These are phyloP conservation scores for Micrasema minimum DNA, from an alignment of 1,140 invertebrate genomes.

Conservation along the genomic window DNA sequence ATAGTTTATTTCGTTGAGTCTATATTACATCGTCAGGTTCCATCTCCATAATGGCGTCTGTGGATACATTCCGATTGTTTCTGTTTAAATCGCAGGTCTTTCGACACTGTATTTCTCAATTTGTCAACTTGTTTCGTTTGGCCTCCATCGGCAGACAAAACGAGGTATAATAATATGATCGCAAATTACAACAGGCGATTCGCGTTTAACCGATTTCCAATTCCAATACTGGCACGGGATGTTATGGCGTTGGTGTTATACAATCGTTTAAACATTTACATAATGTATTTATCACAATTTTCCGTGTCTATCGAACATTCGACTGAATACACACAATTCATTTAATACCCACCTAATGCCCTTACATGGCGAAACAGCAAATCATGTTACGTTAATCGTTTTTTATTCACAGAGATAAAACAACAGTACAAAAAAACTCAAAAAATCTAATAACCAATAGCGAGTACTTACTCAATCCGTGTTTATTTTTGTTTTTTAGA, in stretches of 20 bases:
- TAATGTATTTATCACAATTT: neutral
- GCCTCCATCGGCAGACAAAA: neutral
- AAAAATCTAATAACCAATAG: too few species aligned
- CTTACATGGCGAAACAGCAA: neutral
- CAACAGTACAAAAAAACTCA: too few species aligned
- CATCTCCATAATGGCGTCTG: neutral
- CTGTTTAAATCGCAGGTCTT: slow-evolving; percentile 10
- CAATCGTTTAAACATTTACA: neutral
- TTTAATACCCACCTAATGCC: neutral
- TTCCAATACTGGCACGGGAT: slow-evolving; percentile 10
- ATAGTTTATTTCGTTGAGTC: neutral
- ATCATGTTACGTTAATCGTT: neutral
- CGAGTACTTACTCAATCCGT: too few species aligned
- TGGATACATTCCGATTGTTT: neutral
- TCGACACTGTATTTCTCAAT: neutral
- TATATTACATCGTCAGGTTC: neutral
- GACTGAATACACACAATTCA: neutral
- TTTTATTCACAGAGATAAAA: neutral
- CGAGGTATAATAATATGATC: slow-evolving; percentile 2
- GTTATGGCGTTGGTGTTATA: slow-evolving; percentile 8
- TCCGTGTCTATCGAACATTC: neutral
- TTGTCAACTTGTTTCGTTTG: slow-evolving; percentile 1
- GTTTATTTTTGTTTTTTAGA: too few species aligned
- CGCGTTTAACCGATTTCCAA: slow-evolving; percentile 16
- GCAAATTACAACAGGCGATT: slow-evolving; percentile 1